Conservation (phyloP, 2,113 vertebrate species). For the Protobothrops flavoviridis region DNA sequence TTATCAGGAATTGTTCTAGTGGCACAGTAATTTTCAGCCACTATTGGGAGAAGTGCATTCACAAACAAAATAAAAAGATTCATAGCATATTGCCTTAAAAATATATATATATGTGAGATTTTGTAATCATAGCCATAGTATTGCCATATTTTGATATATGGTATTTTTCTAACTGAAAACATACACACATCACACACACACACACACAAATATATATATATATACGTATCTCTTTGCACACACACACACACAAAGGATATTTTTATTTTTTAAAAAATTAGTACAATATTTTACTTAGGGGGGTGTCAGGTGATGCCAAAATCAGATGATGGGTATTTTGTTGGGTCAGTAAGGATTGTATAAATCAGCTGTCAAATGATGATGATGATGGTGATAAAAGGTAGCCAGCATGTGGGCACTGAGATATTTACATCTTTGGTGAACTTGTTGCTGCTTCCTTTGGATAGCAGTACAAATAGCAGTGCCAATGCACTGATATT, state of each 20-base stretch:
- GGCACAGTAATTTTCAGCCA: neutral
- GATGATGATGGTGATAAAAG: neutral
- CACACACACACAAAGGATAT: slow-evolving; percentile 63
- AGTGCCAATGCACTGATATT: neutral
- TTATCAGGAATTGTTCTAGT: neutral
- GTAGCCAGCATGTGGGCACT: neutral
- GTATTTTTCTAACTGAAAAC: slow-evolving; percentile 75
- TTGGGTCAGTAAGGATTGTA: neutral
- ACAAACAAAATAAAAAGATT: slow-evolving; percentile 20
- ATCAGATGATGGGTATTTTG: slow-evolving; percentile 4
- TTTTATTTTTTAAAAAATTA: slow-evolving; percentile 70
- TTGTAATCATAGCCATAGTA: slow-evolving; percentile 66
- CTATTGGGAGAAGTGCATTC: neutral
- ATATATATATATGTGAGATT: slow-evolving; percentile 64
- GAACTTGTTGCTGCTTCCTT: neutral
- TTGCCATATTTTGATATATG: slow-evolving; percentile 73
- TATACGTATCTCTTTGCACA: slow-evolving; percentile 59
- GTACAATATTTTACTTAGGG: slow-evolving; percentile 14
- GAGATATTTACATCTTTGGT: neutral
- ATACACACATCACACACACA: slow-evolving; percentile 56
- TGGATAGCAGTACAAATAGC: neutral
- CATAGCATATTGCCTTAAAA: slow-evolving; percentile 64
- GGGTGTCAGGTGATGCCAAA: slow-evolving; percentile 45
- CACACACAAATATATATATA: neutral
- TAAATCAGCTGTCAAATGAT: neutral